Base-by-base conservation (phyloP, 2,113 vertebrate species). In the Myotis yumanensis region DNA sequence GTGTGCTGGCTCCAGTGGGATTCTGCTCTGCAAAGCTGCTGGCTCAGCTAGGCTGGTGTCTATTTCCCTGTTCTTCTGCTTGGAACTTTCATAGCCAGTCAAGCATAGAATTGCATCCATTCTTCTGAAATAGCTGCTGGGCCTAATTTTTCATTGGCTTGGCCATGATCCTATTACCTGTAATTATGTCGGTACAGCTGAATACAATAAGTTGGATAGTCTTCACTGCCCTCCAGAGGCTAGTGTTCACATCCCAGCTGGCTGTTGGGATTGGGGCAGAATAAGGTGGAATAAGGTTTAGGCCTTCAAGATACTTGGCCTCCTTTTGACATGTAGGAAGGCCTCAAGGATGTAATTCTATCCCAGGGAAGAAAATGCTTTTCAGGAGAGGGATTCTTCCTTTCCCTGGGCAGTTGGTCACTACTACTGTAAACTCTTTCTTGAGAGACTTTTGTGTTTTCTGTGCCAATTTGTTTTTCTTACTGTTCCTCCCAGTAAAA, bases 31-130 rank as follows among this genome's bases (percentile, higher is more conserved):
- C 77, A 92, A 66, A 95, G 93, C 92, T 96, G 95, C 94, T 94
- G 91, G 72, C 94, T 96, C 92, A 95, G 94, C 96, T 62, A 18
- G 32, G 76, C 96, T 87, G 3, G 46, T 66, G 66, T 82, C 85
- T 75, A 5, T 92, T 91, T 81, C 77, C 89, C 96, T 79, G 0
- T 90, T 97, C 93, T 92, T 93, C 73, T 81, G 79, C 84, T 91
- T 90, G 72, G 77, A 86, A 92, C 85, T 95, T 97, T 95, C 95
- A 87, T 54, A 87, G 96, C 90, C 89, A 95, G 92, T 97, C 69
- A 90, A 95, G 95, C 96, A 94, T 91, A 97, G 96, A 94, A 97
- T 96, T 94, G 84, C 93, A 91, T 95, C 90, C 89, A 95, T 96
- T 97, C 93, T 96, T 97, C 92, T 86, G 90, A 97, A 97, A 93